phyloP scores from a whole-genome alignment of 2,113 vertebrate genomes.

The Lates calcarifer region DNA sequence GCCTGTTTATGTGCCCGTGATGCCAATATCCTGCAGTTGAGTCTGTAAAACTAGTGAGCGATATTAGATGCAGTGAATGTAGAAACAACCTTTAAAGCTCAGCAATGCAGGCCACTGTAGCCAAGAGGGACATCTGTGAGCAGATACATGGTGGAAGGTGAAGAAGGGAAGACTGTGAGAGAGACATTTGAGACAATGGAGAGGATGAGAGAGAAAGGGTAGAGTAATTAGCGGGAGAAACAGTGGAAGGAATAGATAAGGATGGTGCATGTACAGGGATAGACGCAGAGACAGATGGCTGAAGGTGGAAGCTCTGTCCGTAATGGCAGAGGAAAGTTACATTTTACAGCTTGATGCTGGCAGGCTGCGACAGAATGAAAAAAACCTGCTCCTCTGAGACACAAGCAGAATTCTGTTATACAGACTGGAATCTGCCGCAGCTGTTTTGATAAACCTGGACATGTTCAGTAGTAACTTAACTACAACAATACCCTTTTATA shows the following conservation, averaged over 20 bases:
- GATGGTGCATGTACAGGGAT: not conserved
- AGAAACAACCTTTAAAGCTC: constrained; percentile 8
- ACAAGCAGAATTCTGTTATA: constrained; percentile 19
- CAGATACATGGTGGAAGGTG: not conserved
- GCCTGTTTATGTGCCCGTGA: not conserved
- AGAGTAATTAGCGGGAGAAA: constrained; percentile 45
- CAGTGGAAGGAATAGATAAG: constrained; percentile 35
- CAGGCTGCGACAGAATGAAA: constrained; percentile 31
- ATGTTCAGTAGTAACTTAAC: not conserved
- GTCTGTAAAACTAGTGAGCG: not conserved
- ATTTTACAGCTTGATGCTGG: constrained; percentile 22
- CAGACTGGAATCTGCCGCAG: constrained; percentile 10
- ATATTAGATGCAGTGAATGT: not conserved
- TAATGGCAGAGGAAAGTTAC: constrained; percentile 37
- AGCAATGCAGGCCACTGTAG: constrained; percentile 16
- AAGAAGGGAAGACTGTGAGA: constrained; percentile 12
- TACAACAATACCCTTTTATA: not conserved
- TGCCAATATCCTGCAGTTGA: constrained; percentile 29
- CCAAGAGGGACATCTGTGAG: constrained; percentile 38
- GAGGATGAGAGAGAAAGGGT: not conserved
- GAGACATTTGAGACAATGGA: constrained; percentile 37
- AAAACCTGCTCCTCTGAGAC: constrained; percentile 42
- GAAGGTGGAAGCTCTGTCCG: constrained; percentile 36
- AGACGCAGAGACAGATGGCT: constrained; percentile 43
- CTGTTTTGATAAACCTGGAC: constrained; percentile 13